phyloP scores from a whole-genome alignment of 2,888 invertebrate genomes.

The Macrosiphum euphorbiae region DNA sequence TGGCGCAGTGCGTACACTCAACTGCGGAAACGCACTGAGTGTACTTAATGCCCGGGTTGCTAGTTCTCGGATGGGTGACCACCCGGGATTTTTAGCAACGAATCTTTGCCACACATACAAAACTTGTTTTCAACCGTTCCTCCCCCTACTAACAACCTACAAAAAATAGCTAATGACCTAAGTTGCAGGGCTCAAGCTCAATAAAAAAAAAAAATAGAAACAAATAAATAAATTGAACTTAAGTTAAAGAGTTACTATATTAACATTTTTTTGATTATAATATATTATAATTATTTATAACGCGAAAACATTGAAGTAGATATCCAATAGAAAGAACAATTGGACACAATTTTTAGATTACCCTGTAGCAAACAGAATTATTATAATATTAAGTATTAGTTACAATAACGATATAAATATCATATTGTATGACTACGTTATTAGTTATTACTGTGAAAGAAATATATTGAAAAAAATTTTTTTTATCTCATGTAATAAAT shows the following conservation, averaged over 20 bases:
- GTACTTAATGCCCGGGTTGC: too few species aligned
- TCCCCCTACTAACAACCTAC: too few species aligned
- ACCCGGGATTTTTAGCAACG: too few species aligned
- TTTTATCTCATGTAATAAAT: background rate
- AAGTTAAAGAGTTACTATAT: background rate
- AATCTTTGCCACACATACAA: too few species aligned
- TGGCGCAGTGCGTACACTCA: background rate
- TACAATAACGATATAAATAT: background rate
- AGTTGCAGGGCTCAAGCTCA: too few species aligned
- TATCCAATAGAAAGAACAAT: background rate
- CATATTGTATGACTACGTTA: background rate
- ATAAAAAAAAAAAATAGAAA: background rate
- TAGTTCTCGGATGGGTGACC: too few species aligned
- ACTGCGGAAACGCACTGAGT: too few species aligned
- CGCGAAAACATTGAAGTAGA: background rate
- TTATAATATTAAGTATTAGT: slow-evolving; percentile 6
- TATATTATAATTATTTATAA: background rate
- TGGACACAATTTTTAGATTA: slow-evolving; percentile 33
- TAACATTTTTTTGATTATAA: background rate
- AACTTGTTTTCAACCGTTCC: too few species aligned
- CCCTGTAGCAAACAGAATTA: slow-evolving; percentile 51
- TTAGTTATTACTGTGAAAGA: slow-evolving; percentile 16
- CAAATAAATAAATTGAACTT: background rate
- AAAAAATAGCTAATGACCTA: too few species aligned
- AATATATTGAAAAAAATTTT: background rate